Evolutionary conservation across 2,888 invertebrate genomes (phyloP), one percentile per base, ranked within the genome.

Genomic region (Mythimna lalbum): DNA sequence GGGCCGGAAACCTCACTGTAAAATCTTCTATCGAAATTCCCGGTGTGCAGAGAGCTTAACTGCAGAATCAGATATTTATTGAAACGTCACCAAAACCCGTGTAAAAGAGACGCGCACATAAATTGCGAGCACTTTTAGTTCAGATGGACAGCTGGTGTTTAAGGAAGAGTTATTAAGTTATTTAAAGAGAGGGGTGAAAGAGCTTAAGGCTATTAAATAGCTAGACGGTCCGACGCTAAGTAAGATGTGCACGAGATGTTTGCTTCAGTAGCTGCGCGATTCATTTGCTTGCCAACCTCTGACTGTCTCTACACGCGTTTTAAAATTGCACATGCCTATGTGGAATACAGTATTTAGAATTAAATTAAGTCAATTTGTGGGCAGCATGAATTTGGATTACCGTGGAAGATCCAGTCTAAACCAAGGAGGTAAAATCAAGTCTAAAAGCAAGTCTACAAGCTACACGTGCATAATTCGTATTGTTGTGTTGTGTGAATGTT

Each of bases 21-120:
- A 21, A 27, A 73, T 36, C 14, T 43, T 33, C 43, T 33, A 19
- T 36, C 39, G 1, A 7, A 49, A 52, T 39, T 27, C 1, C 14
- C 47, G 49, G 33, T 76, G 69, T 67, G 62, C 47, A 64, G 27
- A 14, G 12, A 59, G 62, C 63, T 49, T 69, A 63, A 49, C 31
- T 39, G 12, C 31, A 19, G 61, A 53, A 60, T 63, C 53, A 65
- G 57, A 53, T 53, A 53, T 49, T 76, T 71, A 78, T 69, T 67
- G 55, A 72, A 72, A 66, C 69, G 56, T 63, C 43, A 55, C 49
- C 61, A 70, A 73, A 73, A 82, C 68, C 61, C 1, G 4, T 14
- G 50, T 65, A 73, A 66, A 61, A 63, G 67, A 72, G 61, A 31
- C n/a, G 49, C 49, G 47, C 33, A 50, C 49, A 49, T 55, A 67